Conservation (phyloP, 2,888 invertebrate genomes). For the Autographa gamma region DNA sequence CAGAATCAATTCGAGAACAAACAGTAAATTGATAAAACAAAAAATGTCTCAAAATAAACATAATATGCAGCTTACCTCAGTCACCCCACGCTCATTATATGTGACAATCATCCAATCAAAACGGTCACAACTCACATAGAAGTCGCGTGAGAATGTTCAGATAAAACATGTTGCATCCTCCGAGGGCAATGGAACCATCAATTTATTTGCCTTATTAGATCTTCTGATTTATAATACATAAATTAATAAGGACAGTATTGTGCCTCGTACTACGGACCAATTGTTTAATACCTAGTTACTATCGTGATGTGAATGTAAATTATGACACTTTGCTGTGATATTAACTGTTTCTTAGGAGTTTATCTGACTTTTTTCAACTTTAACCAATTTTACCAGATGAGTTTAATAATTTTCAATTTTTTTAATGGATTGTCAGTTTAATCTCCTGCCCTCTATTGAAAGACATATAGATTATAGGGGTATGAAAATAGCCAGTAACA, state of each 20-base stretch:
- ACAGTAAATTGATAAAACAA: constrained; percentile 3
- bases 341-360: not conserved
- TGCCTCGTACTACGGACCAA: constrained; percentile 23
- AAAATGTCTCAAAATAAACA: constrained; percentile 13
- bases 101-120: constrained; percentile 79
- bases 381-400: too few species aligned
- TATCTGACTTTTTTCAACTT: not conserved
- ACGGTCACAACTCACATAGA: constrained; percentile 70
- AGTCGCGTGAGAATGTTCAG: constrained; percentile 75
- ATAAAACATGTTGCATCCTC: constrained; percentile 73
- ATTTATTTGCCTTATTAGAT: constrained; percentile 65
- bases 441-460: not conserved
- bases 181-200: constrained; percentile 74
- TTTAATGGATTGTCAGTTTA: not conserved
- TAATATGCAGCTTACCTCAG: constrained; percentile 43
- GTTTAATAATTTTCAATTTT: not conserved
- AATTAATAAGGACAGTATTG: constrained; percentile 45
- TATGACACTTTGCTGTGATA: not conserved
- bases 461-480: not conserved
- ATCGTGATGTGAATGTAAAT: not conserved
- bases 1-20: constrained; percentile 16
- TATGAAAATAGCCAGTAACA: not conserved
- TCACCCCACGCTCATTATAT: constrained; percentile 61
- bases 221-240: constrained; percentile 61
- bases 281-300: constrained; percentile 15